phyloP scores from a whole-genome alignment of 2,888 invertebrate species.

The Mythimna lalbum region DNA sequence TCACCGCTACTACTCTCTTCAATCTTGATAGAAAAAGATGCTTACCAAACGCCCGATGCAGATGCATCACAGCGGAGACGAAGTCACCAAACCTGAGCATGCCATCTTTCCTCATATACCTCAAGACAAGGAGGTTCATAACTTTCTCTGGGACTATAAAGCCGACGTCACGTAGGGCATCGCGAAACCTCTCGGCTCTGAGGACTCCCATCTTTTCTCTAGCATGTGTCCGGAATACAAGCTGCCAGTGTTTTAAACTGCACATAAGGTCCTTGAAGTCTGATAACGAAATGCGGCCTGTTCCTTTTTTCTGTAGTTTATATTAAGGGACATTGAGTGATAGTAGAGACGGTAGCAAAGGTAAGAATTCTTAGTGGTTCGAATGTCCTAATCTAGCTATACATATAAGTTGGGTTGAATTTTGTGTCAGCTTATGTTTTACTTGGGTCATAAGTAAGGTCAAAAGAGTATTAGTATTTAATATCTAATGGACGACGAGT shows the following conservation, averaged over 20 bases:
- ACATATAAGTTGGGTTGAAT: too few relatives aligned
- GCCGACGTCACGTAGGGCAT: slow-evolving; percentile 96
- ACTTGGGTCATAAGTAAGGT: too few relatives aligned
- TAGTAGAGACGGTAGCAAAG: background rate
- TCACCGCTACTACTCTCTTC: background rate
- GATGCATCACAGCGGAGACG: slow-evolving; percentile 96
- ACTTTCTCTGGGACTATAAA: slow-evolving; percentile 96
- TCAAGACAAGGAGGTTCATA: slow-evolving; percentile 94
- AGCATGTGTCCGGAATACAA: slow-evolving; percentile 96
- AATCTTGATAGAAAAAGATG: background rate
- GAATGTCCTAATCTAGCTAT: background rate
- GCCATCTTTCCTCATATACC: slow-evolving; percentile 98
- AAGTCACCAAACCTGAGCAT: slow-evolving; percentile 98
- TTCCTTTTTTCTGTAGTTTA: slow-evolving; percentile 91
- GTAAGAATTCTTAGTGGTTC: background rate
- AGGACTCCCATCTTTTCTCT: slow-evolving; percentile 97
- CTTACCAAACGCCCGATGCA: slow-evolving; percentile 97
- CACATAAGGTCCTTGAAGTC: slow-evolving; percentile 98
- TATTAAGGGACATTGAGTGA: slow-evolving; percentile 66
- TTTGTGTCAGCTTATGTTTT: too few relatives aligned
- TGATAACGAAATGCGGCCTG: slow-evolving; percentile 95
- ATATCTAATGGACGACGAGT: too few relatives aligned
- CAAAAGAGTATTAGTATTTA: too few relatives aligned
- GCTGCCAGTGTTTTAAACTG: slow-evolving; percentile 97
- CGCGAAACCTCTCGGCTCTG: slow-evolving; percentile 95